A percentile compares a stretch with the other conserved stretches of the same genome.
Conservation (phyloP, 2,113 vertebrate species). For the Passer domesticus region DNA sequence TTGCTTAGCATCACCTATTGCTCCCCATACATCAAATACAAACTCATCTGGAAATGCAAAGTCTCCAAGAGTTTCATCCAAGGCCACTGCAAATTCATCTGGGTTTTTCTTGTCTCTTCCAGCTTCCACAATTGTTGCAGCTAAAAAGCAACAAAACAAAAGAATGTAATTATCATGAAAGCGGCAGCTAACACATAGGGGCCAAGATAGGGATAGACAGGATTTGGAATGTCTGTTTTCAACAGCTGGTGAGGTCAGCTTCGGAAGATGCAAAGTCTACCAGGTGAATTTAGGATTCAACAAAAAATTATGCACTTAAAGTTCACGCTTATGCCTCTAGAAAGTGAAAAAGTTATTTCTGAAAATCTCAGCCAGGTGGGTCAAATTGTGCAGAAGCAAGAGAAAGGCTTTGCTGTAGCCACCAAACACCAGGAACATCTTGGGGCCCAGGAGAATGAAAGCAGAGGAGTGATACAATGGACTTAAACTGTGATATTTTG, state of each 20-base stretch:
- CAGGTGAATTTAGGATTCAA: neutral
- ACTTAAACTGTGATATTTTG: neutral
- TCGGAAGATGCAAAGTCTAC: neutral
- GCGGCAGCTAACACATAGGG: neutral
- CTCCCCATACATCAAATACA: constrained; percentile 95
- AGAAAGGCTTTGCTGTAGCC: neutral
- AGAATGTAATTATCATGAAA: neutral
- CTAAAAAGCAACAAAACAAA: constrained; percentile 62
- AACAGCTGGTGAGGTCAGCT: neutral
- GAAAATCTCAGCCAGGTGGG: neutral
- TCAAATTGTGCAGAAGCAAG: neutral
- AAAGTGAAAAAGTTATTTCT: neutral
- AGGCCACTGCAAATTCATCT: constrained; percentile 90
- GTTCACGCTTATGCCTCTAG: neutral
- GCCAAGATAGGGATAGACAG: neutral
- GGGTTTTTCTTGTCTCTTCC: constrained; percentile 93
- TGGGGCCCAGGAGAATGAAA: neutral
- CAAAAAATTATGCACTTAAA: neutral
- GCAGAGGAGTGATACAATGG: neutral
- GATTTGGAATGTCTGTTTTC: neutral
- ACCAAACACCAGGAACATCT: neutral
- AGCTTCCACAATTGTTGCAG: constrained; percentile 94
- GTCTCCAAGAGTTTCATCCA: constrained; percentile 92
- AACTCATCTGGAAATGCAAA: constrained; percentile 97
- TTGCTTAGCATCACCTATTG: constrained; percentile 89